Evolutionary conservation across 1,140 invertebrate species (phyloP).

Genomic region (Drosophila kepulauana): DNA sequence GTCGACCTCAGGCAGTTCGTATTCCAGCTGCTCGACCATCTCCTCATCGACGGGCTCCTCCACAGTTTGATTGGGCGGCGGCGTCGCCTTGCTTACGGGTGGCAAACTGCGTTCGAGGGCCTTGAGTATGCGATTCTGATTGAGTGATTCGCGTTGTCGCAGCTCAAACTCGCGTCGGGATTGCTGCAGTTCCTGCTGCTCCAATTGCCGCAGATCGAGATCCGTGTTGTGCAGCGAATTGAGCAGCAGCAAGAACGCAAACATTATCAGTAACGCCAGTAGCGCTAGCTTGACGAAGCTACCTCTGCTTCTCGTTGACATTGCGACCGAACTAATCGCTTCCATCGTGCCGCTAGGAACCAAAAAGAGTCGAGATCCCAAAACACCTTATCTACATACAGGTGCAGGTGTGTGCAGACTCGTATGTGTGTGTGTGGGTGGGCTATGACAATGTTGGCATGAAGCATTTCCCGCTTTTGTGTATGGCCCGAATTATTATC

Average conservation of each 20-base stretch:
- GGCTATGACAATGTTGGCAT: conserved; percentile 5
- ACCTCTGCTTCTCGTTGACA: conserved; percentile 60
- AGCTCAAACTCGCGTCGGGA: too few species aligned
- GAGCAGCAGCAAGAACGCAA: conserved; percentile 50
- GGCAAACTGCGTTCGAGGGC: background rate
- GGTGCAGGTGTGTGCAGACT: too few species aligned
- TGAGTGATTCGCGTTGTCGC: background rate
- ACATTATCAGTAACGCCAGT: conserved; percentile 31
- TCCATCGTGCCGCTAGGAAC: background rate
- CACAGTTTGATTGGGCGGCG: conserved; percentile 5
- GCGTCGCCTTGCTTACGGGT: conserved; percentile 4
- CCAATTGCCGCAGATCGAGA: background rate
- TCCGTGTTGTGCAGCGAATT: conserved; percentile 24
- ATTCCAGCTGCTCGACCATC: conserved; percentile 53
- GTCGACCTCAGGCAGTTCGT: conserved; percentile 69
- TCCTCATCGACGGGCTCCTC: conserved; percentile 54
- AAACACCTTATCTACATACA: conserved; percentile 8
- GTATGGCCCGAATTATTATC: conserved; percentile 7
- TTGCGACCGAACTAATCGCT: conserved; percentile 47
- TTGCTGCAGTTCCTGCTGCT: background rate
- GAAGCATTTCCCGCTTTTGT: background rate
- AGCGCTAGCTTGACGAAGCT: conserved; percentile 41
- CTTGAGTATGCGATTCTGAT: background rate
- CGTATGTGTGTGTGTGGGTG: background rate
- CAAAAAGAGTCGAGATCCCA: background rate